Base-by-base conservation (phyloP, 2,797 vertebrate genomes). In the Hypotaenidia philippensis region DNA sequence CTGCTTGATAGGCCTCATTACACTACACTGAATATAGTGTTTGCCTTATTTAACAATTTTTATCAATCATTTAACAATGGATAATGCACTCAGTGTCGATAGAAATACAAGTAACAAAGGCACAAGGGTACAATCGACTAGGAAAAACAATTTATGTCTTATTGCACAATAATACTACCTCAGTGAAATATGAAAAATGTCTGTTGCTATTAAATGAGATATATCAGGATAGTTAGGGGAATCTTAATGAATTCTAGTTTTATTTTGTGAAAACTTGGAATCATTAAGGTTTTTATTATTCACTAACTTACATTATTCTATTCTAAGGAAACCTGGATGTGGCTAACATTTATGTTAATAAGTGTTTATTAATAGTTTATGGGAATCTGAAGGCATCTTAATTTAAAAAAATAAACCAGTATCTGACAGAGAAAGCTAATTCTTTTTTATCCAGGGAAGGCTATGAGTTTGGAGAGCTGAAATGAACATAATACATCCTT, bases 41-140 rank as follows among this genome's bases (percentile, higher is more conserved):
- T 98, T 98, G 97, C 97, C 97, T 98, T 98, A 98, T 98, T 97
- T 98, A 98, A 98, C 90, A 96, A 93, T 97, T 97, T 98, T 98
- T 98, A 98, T 97, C 97, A 97, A 96, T 98, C 97, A 97, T 96
- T 97, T 97, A 96, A 97, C 96, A 97, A 97, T 77, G 66, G 91
- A 79, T 93, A 95, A 95, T 74, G 81, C 66, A 80, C 68, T 96
- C 63, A 89, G 59, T 90, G 95, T 76, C 6, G 31, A 87, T 68
- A 90, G 87, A 94, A 94, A 95, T 84, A 75, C 66, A 95, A 89
- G 86, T 91, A 91, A 95, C 79, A 94, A 87, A 95, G 22, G 22
- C 90, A 65, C 89, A 89, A 79, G 81, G 89, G 64, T 91, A 94
- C 44, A 90, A 95, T 93, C 29, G 17, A 79, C 52, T 82, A 94